phyloP scores from a whole-genome alignment of 2,797 vertebrate species.

The Etheostoma perlongum region DNA sequence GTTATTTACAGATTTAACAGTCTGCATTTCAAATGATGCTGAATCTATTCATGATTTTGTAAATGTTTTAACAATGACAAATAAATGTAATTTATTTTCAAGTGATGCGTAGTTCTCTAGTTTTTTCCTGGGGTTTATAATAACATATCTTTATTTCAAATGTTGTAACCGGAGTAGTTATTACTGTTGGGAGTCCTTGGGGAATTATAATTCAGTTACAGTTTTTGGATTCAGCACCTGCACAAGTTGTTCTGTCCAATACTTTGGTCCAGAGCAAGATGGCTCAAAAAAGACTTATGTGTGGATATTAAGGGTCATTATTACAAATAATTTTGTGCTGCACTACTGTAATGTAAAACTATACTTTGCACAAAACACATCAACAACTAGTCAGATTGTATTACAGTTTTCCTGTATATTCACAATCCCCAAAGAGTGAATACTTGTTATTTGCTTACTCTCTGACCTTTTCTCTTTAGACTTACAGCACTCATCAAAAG shows the following conservation, averaged over 20 bases:
- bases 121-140: neutral
- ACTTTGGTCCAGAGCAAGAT: neutral
- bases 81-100: constrained; percentile 17
- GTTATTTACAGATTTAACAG: neutral
- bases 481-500: too few relatives aligned
- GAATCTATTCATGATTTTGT: neutral
- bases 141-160: too few relatives aligned
- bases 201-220: neutral
- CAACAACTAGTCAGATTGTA: neutral
- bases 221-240: neutral
- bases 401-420: neutral
- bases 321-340: neutral
- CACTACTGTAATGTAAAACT: neutral
- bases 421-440: neutral
- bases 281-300: neutral
- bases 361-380: neutral
- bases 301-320: neutral
- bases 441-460: neutral
- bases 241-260: neutral
- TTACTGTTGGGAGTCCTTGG: neutral
- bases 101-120: neutral
- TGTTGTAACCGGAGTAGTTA: neutral
- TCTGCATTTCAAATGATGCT: neutral
- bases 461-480: neutral
- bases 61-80: constrained; percentile 4